Base-by-base conservation (phyloP, 2,888 invertebrate genomes). In the Sinhomidia bicolor region DNA sequence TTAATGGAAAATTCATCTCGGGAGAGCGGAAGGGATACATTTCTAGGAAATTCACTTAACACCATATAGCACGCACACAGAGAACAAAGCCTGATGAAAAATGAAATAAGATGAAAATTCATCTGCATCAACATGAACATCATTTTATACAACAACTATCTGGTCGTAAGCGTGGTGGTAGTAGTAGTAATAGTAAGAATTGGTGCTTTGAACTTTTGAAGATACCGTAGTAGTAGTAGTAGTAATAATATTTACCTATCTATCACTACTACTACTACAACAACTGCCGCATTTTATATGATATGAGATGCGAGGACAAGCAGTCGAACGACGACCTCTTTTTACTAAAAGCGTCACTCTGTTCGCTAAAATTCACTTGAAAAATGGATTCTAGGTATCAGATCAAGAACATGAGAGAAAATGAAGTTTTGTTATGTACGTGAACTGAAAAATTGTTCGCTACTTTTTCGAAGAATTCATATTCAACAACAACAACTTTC, bases 311-410 rank as follows among this genome's bases (percentile, higher is more conserved):
- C 17, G 23, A 41, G 36, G 71, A 41, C 71, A 71, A 41, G 41
- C 26, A 29, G n/a, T 23, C 76, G 26, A 51, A 76, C 76, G 76
- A 76, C 51, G 51, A 76, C 23, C 51, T 76, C 51, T n/a, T 51
- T 51, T 76, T 76, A 29, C 65, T 29, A 29, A 44, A 76, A 76
- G 76, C 76, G 26, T 71, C 47, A 71, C 29, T 65, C 32, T 10
- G 7, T 71, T 9, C 1, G 51, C 26, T 29, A 1, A 76, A 76
- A 47, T 51, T 76, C 51, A 5, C n/a, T 76, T 51, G 76, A 76
- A 76, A 12, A 76, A 76, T 51, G 51, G 17, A 76, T 76, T 76
- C 76, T 76, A 51, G 51, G 76, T 76, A 76, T n/a, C n/a, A 51
- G 76, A 47, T 76, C 51, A 76, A 51, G 47, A 76, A 7, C 76